phyloP scores from a whole-genome alignment of 2,888 invertebrate species.

The Drosophila borborema region DNA sequence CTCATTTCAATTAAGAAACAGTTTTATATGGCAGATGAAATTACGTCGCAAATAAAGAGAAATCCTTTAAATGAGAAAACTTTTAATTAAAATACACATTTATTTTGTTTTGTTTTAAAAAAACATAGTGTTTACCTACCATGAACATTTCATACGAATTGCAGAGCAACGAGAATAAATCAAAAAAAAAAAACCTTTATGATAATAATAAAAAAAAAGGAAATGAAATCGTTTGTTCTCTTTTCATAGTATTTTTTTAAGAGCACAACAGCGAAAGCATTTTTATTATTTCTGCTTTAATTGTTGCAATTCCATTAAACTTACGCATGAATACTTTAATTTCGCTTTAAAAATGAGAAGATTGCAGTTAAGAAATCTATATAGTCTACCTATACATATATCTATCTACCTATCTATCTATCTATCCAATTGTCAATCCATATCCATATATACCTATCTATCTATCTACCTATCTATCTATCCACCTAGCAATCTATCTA shows the following conservation, averaged over 20 bases:
- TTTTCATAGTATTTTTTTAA: background rate
- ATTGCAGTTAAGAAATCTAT: background rate
- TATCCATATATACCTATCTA: no score
- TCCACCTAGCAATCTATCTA: background rate
- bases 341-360: background rate
- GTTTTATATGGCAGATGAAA: background rate
- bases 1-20: background rate
- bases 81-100: slow-evolving; percentile 4
- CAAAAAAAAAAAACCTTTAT: background rate
- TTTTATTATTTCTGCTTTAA: background rate
- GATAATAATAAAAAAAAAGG: background rate
- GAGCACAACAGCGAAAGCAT: background rate
- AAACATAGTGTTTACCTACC: background rate
- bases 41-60: background rate
- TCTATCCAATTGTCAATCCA: background rate
- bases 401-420: no score
- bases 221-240: slow-evolving; percentile 2
- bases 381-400: no score
- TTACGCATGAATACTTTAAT: background rate
- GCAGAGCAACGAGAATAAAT: background rate
- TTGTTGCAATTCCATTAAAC: background rate
- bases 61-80: background rate
- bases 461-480: no score
- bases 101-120: background rate
- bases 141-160: background rate